Evolutionary conservation across 2,888 invertebrate genomes (phyloP).

Genomic region (Lagria hirta): DNA sequence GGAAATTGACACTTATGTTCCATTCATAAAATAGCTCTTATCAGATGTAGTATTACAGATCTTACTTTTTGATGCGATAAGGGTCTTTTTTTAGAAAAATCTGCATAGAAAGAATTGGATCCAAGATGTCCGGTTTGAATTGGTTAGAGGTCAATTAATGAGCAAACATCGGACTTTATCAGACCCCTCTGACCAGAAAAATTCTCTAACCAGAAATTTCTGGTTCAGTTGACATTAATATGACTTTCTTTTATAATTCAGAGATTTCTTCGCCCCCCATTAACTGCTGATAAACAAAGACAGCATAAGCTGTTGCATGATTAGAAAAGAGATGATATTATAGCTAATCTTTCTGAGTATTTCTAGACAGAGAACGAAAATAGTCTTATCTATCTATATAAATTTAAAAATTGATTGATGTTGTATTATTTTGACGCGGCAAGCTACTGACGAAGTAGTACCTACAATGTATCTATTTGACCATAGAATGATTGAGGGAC

Average conservation of each 20-base stretch:
- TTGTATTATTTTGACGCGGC: constrained; percentile 18
- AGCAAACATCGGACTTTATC: constrained; percentile 44
- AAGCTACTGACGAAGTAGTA: too few relatives aligned
- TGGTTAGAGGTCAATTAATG: constrained; percentile 46
- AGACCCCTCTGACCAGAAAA: constrained; percentile 64
- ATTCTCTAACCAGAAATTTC: constrained; percentile 60
- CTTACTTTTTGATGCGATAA: too few relatives aligned
- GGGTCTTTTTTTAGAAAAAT: too few relatives aligned
- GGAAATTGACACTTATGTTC: too few relatives aligned
- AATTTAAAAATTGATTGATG: constrained; percentile 12
- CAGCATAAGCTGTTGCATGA: too few relatives aligned
- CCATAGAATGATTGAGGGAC: constrained; percentile 50
- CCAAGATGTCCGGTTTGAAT: constrained; percentile 46
- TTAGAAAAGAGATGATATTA: too few relatives aligned
- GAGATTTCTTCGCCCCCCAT: constrained; percentile 48
- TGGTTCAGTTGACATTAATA: constrained; percentile 53
- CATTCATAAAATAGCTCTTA: too few relatives aligned
- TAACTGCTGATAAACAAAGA: constrained; percentile 32
- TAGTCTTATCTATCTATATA: constrained; percentile 22
- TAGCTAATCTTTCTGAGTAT: constrained; percentile 7
- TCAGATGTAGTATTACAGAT: too few relatives aligned
- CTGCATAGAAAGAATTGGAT: too few relatives aligned
- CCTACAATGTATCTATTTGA: constrained; percentile 43
- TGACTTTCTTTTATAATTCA: constrained; percentile 43
- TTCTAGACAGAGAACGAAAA: constrained; percentile 15